Evolutionary conservation across 1,140 invertebrate genomes (phyloP).

Genomic region (Eufriesea mexicana): DNA sequence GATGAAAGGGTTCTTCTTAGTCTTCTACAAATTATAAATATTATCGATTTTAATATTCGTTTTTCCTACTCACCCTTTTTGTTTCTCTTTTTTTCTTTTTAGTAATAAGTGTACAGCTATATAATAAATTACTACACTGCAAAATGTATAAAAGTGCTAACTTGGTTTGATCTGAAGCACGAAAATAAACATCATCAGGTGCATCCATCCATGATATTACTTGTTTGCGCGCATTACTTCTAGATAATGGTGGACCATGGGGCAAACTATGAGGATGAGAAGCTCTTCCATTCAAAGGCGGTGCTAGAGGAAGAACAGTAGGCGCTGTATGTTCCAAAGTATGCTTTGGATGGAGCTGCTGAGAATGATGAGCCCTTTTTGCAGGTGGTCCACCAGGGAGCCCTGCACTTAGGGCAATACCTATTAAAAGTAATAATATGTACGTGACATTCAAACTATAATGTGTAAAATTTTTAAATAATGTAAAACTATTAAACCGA

Average conservation of each 20-base stretch:
- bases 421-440: constrained; percentile 55
- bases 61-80: neutral
- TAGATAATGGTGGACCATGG: constrained; percentile 82
- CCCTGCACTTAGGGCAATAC: constrained; percentile 76
- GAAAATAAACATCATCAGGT: constrained; percentile 97
- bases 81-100: neutral
- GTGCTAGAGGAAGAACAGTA: constrained; percentile 73
- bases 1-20: constrained; percentile 90
- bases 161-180: constrained; percentile 94
- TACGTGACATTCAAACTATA: neutral
- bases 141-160: constrained; percentile 82
- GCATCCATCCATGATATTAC: constrained; percentile 99
- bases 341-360: constrained; percentile 75
- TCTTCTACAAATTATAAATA: constrained; percentile 85
- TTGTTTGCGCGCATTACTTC: constrained; percentile 89
- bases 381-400: constrained; percentile 87
- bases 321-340: constrained; percentile 73
- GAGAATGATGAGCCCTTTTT: constrained; percentile 86
- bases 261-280: constrained; percentile 74
- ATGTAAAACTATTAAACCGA: constrained; percentile 25
- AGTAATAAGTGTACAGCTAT: neutral
- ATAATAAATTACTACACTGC: neutral
- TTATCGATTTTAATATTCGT: neutral
- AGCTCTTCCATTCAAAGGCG: constrained; percentile 78
- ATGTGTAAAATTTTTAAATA: neutral